Percentiles rank a stretch among this genome's conserved stretches.
Evolutionary conservation across 2,797 vertebrate genomes (phyloP).

Genomic region (Fundulus diaphanus): DNA sequence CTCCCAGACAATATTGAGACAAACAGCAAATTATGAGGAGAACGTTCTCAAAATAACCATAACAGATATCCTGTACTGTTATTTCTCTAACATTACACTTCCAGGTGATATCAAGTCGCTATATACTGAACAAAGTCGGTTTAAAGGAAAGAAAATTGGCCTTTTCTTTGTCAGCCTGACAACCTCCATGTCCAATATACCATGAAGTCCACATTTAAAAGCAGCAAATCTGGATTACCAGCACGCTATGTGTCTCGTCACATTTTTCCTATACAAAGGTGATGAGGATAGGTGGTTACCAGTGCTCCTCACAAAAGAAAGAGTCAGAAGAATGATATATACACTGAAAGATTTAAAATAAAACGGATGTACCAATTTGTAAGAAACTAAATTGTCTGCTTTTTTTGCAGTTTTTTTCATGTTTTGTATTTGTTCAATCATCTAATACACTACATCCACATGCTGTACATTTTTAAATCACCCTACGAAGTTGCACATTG

Average conservation of each 20-base stretch:
- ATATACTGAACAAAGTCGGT: neutral
- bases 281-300: neutral
- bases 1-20: neutral
- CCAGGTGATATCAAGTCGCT: neutral
- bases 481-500: no score
- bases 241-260: neutral
- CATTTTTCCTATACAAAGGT: neutral
- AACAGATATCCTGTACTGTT: neutral
- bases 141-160: neutral
- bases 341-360: no score
- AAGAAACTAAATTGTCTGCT: no score
- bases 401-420: no score
- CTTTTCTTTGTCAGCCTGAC: slow-evolving; percentile 1
- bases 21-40: neutral
- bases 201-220: neutral
- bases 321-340: no score
- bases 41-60: neutral
- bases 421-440: no score
- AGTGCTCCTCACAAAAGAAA: neutral
- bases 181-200: neutral
- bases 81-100: neutral
- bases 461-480: no score
- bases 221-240: slow-evolving; percentile 4
- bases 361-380: neutral
- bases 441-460: no score